Conservation (phyloP, 2,797 vertebrate species). For the Bradypodion ventrale region DNA sequence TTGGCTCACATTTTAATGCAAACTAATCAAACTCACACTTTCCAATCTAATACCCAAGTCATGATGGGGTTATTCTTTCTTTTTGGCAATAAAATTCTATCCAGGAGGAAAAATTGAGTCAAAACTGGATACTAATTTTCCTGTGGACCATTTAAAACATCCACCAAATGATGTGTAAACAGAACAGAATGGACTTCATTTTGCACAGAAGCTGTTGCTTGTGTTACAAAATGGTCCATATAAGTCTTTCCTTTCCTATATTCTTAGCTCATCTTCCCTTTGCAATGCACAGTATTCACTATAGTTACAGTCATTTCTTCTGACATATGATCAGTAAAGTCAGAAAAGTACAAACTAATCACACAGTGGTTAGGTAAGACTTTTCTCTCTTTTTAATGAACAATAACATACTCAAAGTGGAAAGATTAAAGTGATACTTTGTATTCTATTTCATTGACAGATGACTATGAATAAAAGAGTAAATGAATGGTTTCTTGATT, state of each 20-base stretch:
- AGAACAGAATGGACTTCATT: background rate
- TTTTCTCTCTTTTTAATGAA: background rate
- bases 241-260: too few relatives aligned
- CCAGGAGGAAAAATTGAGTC: background rate
- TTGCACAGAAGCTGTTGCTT: too few relatives aligned
- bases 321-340: background rate
- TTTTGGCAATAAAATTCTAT: background rate
- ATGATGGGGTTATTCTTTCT: background rate
- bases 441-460: background rate
- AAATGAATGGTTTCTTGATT: background rate
- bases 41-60: background rate
- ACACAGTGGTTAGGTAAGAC: background rate
- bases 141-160: background rate
- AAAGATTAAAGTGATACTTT: background rate
- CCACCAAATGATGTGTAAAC: background rate
- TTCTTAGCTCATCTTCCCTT: conserved; percentile 12
- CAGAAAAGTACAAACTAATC: conserved; percentile 4
- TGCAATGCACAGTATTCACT: background rate
- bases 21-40: background rate
- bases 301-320: conserved; percentile 13
- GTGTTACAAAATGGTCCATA: too few relatives aligned
- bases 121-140: background rate
- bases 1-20: background rate
- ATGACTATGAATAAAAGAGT: background rate
- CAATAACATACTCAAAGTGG: conserved; percentile 13